phyloP scores from a whole-genome alignment of 2,888 invertebrate species.

The Subacronicta megacephala region DNA sequence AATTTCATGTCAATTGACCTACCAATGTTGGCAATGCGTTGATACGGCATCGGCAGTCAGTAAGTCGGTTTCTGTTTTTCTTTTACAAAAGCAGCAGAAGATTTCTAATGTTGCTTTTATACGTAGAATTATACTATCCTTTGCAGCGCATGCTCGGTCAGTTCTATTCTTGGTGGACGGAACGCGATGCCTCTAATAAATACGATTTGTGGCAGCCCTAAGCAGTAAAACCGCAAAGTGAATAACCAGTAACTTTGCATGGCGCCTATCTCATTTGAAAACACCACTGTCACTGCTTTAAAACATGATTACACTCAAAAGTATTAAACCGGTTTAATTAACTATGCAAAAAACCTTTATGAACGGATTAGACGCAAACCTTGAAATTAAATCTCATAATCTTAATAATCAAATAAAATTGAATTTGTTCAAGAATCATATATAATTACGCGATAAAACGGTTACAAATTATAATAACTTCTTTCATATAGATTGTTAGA shows the following conservation, averaged over 20 bases:
- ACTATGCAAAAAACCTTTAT: constrained; percentile 65
- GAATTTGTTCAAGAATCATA: constrained; percentile 55
- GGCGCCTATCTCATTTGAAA: constrained; percentile 51
- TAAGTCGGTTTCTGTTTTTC: not conserved
- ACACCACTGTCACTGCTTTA: constrained; percentile 46
- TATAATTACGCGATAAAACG: constrained; percentile 46
- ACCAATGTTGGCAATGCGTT: too few relatives aligned
- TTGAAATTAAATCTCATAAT: constrained; percentile 64
- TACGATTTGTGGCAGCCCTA: constrained; percentile 32
- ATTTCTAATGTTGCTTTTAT: not conserved
- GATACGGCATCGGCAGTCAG: too few relatives aligned
- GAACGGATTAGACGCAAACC: constrained; percentile 52
- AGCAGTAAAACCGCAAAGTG: constrained; percentile 23
- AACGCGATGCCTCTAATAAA: not conserved
- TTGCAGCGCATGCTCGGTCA: not conserved
- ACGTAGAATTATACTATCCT: not conserved
- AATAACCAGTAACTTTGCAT: constrained; percentile 46
- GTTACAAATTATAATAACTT: constrained; percentile 40
- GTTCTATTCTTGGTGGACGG: not conserved
- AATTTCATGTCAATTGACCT: too few relatives aligned
- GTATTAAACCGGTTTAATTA: constrained; percentile 56
- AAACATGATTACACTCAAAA: constrained; percentile 44
- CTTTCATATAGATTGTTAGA: constrained; percentile 22
- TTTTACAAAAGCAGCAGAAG: not conserved
- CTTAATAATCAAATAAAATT: constrained; percentile 56